Evolutionary conservation across 2,113 vertebrate genomes (phyloP), one percentile per base, ranked within the genome.

Genomic region (Pteruthius melanotis): DNA sequence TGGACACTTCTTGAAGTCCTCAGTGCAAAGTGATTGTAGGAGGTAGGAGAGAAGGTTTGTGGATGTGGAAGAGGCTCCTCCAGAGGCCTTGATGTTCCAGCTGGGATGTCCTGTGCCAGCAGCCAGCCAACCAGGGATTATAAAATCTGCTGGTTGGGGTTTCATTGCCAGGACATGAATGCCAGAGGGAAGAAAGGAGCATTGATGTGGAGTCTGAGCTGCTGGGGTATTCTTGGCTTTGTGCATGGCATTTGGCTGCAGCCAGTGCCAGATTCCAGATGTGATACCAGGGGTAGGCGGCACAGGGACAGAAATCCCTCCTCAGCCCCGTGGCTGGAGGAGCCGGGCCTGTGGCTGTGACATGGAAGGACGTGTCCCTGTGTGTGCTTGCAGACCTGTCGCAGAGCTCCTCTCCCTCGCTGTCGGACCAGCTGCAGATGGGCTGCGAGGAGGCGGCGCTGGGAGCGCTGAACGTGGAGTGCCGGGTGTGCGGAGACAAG

Each of bases 401-500:
- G 12, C 98, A 98, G 94, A 99, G 98, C 47, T 98, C 98, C 54
- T 98, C 99, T 4, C 98, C 98, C 35, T 99, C 98, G 3, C 98
- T 99, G 92, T 99, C 98, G 20, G 99, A 99, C 95, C 99, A 99
- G 93, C 98, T 99, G 95, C 98, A 99, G 95, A 97, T 98, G 89
- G 99, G 98, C 92, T 97, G 98, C 15, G 98, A 99, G 39, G 98
- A 99, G 69, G 97, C 93, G 26, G 84, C 98, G 1, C 91, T 95
- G 15, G 77, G 98, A 63, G 98, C 97, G 4, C 98, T 99, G 94
- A 99, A 98, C 15, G 98, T 99, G 96, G 99, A 99, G 96, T 99
- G 99, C 95, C 98, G 99, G 49, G 98, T 99, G 91, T 99, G 99
- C 6, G 99, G 99, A 61, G 99, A 99, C 98, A 99, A 98, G 97